These are phyloP conservation scores for Trichacis sp. DNA, from an alignment of 2,888 invertebrate species.

Conservation along the genomic window DNA sequence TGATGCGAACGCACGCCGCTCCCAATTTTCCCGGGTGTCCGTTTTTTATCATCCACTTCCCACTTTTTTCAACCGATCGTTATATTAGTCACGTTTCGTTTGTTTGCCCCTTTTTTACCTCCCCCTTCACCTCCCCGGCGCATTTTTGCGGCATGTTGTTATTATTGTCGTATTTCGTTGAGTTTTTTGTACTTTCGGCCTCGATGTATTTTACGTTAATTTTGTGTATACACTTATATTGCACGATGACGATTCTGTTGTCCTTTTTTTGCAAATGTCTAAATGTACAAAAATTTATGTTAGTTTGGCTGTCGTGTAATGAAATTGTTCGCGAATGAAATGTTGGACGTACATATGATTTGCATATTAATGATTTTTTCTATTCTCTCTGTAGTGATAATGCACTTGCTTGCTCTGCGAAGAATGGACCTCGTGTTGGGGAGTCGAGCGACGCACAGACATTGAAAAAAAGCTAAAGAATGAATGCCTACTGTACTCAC, in stretches of 20 bases:
- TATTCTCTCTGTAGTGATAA: constrained; percentile 59
- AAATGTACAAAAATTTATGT: too few species aligned
- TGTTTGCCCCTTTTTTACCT: background rate
- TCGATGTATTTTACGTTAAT: background rate
- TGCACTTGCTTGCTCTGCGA: constrained; percentile 63
- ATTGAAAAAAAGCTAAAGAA: constrained; percentile 64
- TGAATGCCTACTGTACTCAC: constrained; percentile 64
- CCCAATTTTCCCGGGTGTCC: background rate
- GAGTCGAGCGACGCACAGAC: constrained; percentile 59
- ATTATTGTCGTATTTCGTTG: background rate
- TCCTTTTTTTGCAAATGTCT: background rate
- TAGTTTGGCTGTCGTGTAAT: too few species aligned
- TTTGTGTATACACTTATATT: background rate
- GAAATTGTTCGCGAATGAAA: too few species aligned
- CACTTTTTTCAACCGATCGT: background rate
- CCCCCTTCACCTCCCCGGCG: too few species aligned
- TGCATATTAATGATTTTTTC: constrained; percentile 49
- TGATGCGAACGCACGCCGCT: constrained; percentile 24
- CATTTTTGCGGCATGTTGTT: too few species aligned
- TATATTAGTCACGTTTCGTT: background rate
- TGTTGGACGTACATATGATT: too few species aligned
- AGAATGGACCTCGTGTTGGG: constrained; percentile 63
- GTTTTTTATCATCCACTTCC: background rate
- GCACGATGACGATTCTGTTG: background rate
- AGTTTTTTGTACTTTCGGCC: background rate